phyloP scores from a whole-genome alignment of 2,797 vertebrate genomes.

The Acestrorhynchus altus region DNA sequence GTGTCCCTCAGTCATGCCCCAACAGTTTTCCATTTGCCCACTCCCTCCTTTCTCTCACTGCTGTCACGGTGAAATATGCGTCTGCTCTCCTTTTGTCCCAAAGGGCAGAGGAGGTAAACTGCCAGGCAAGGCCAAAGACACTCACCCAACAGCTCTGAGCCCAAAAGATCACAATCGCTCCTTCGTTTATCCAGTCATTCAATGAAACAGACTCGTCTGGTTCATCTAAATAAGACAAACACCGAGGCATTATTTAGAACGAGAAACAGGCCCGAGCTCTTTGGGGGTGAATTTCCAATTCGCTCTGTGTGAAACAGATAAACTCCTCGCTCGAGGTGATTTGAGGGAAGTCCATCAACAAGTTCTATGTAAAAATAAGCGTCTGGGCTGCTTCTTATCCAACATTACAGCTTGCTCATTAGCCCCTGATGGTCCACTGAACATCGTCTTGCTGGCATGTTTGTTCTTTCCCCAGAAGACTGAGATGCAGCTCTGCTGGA shows the following conservation, averaged over 20 bases:
- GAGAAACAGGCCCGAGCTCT: not conserved
- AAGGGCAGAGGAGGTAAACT: constrained; percentile 36
- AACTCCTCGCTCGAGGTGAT: constrained; percentile 51
- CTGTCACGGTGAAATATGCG: constrained; percentile 57
- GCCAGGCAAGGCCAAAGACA: constrained; percentile 41
- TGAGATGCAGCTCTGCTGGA: not conserved
- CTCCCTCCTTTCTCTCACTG: constrained; percentile 34
- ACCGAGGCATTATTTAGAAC: constrained; percentile 5
- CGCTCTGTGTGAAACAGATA: constrained; percentile 21
- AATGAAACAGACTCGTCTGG: not conserved
- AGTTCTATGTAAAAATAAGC: constrained; percentile 13
- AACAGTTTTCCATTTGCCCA: constrained; percentile 52
- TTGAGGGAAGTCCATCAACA: constrained; percentile 40
- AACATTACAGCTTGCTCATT: constrained; percentile 42
- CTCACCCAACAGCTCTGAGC: constrained; percentile 32
- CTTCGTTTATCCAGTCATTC: not conserved
- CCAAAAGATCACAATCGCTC: constrained; percentile 10
- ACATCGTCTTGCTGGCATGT: constrained; percentile 9
- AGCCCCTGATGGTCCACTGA: constrained; percentile 59
- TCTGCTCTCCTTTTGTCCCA: constrained; percentile 34
- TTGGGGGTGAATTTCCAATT: not conserved
- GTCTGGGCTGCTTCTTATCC: constrained; percentile 23
- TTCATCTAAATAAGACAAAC: constrained; percentile 9
- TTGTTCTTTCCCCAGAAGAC: constrained; percentile 6
- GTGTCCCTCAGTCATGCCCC: constrained; percentile 50